These are phyloP conservation scores for Onychostoma macrolepis DNA, from an alignment of 2,113 vertebrate species.

Conservation along the genomic window DNA sequence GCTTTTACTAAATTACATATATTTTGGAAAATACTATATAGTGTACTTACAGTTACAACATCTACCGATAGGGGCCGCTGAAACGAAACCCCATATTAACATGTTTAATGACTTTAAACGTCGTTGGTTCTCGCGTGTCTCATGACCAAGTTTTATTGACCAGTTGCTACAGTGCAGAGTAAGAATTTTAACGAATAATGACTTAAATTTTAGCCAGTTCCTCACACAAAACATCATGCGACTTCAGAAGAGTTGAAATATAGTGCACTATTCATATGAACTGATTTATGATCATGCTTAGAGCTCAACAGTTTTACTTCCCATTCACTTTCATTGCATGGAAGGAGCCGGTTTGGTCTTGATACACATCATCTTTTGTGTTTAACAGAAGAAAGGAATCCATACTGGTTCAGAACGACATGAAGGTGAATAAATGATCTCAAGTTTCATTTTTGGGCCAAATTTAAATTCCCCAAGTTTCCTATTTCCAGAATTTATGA, in stretches of 20 bases:
- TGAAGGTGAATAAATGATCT: constrained; percentile 1
- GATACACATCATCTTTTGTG: neutral
- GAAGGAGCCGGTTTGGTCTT: neutral
- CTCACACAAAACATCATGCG: neutral
- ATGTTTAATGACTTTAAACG: neutral
- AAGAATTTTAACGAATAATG: neutral
- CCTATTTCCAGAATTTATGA: constrained; percentile 32
- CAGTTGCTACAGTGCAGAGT: neutral
- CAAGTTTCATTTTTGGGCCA: neutral
- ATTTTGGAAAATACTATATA: neutral
- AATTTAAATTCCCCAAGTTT: constrained; percentile 58
- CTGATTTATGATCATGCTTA: neutral
- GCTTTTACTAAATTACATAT: neutral
- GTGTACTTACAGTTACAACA: neutral
- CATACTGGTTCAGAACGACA: neutral
- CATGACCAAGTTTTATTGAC: neutral
- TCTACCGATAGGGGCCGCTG: neutral
- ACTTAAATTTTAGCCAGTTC: neutral
- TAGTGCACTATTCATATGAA: neutral
- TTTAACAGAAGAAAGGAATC: neutral
- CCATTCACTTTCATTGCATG: neutral
- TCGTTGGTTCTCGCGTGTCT: neutral
- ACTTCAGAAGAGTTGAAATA: neutral
- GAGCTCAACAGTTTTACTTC: neutral
- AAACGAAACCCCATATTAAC: neutral